These are phyloP conservation scores for Austrolebias charrua DNA, from an alignment of 2,797 vertebrate genomes.

Conservation along the genomic window DNA sequence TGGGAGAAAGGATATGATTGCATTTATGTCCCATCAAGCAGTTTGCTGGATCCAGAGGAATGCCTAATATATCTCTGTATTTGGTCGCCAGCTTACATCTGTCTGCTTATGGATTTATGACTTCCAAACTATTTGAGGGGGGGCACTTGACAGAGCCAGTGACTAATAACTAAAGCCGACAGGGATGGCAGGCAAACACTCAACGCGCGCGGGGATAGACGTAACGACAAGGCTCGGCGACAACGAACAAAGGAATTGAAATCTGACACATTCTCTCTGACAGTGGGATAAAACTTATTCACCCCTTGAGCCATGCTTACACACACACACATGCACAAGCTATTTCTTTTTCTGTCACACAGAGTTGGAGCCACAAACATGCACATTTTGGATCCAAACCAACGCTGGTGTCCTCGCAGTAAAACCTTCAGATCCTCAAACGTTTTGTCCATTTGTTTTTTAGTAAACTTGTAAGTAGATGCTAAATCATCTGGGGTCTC, in stretches of 20 bases:
- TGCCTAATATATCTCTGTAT: constrained; percentile 81
- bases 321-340: constrained; percentile 29
- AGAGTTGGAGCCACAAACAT: constrained; percentile 10
- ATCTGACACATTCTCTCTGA: constrained; percentile 80
- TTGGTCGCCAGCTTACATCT: constrained; percentile 82
- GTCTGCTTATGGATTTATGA: constrained; percentile 84
- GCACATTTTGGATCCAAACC: not conserved
- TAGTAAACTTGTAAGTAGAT: too few relatives aligned
- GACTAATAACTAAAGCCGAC: constrained; percentile 84
- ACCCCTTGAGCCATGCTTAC: constrained; percentile 57
- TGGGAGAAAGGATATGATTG: constrained; percentile 76
- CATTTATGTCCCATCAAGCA: constrained; percentile 78
- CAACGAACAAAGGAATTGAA: constrained; percentile 78
- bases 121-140: constrained; percentile 77
- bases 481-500: not conserved
- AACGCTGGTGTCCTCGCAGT: not conserved
- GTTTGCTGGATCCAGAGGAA: constrained; percentile 75
- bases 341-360: constrained; percentile 5
- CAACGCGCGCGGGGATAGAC: constrained; percentile 53
- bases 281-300: constrained; percentile 79
- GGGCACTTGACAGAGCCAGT: constrained; percentile 75
- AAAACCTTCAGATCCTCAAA: not conserved
- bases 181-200: constrained; percentile 71
- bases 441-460: too few relatives aligned
- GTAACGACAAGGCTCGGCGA: constrained; percentile 65